Evolutionary conservation across 2,888 invertebrate species (phyloP).

Genomic region (Dascillus cervinus): DNA sequence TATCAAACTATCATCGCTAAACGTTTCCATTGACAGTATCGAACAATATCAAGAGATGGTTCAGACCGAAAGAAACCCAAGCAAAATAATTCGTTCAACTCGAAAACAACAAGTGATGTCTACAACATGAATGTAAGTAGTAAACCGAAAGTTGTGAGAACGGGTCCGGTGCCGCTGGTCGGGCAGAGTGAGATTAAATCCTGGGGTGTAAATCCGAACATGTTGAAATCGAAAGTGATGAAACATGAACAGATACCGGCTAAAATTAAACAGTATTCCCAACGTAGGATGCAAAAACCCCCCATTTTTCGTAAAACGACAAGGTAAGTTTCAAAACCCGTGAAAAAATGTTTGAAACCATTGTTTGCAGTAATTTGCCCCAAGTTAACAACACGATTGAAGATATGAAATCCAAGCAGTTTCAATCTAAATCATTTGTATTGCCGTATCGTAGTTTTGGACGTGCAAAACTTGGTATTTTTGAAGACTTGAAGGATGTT

Average conservation of each 20-base stretch:
- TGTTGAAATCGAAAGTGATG: slow-evolving; percentile 11
- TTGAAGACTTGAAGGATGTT: no score
- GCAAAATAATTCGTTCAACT: slow-evolving; percentile 1
- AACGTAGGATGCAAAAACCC: background rate
- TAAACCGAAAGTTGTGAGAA: slow-evolving; percentile 6
- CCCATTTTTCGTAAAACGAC: background rate
- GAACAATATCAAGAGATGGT: no score
- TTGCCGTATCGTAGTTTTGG: no score
- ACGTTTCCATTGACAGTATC: no score
- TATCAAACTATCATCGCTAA: no score
- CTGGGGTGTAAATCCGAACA: slow-evolving; percentile 14
- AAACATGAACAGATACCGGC: no score
- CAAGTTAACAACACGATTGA: slow-evolving; percentile 5
- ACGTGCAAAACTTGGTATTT: no score
- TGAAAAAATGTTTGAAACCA: no score
- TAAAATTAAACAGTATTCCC: background rate
- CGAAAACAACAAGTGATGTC: slow-evolving; percentile 10
- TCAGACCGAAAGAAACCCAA: slow-evolving; percentile 1
- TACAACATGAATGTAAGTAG: slow-evolving; percentile 3
- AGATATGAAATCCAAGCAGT: slow-evolving; percentile 6
- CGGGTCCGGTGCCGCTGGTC: slow-evolving; percentile 7
- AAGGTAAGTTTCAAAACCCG: no score
- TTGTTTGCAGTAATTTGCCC: slow-evolving; percentile 16
- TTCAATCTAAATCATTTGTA: slow-evolving; percentile 20
- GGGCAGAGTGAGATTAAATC: slow-evolving; percentile 11